A percentile compares a stretch with the other conserved stretches of the same genome.
Evolutionary conservation across 1,140 invertebrate genomes (phyloP).

Genomic region (Anoplolepis gracilipes): DNA sequence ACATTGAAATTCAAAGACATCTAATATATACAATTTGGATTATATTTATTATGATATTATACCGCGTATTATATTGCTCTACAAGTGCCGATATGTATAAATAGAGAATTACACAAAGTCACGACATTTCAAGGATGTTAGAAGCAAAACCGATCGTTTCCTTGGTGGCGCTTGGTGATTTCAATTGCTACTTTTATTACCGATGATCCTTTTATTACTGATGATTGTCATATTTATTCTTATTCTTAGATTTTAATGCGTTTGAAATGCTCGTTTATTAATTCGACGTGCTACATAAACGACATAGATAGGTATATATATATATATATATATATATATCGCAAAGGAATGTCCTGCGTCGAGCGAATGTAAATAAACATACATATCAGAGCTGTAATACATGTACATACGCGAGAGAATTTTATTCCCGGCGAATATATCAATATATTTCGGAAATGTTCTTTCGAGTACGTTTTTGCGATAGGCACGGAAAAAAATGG

Average conservation of each 20-base stretch:
- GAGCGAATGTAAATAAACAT: conserved; percentile 38
- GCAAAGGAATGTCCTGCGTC: conserved; percentile 25
- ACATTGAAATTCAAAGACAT: not conserved
- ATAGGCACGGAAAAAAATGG: not conserved
- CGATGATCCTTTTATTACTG: not conserved
- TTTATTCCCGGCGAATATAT: not conserved
- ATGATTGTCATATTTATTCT: not conserved
- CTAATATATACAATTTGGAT: not conserved
- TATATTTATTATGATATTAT: not conserved
- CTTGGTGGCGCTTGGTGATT: too few relatives aligned
- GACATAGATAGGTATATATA: too few relatives aligned
- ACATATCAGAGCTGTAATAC: not conserved
- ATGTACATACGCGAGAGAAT: not conserved
- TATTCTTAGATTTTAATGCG: not conserved
- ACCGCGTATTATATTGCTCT: not conserved
- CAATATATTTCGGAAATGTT: not conserved
- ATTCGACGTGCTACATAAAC: not conserved
- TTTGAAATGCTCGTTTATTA: conserved; percentile 18
- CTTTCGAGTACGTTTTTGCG: not conserved
- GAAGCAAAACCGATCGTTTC: not conserved
- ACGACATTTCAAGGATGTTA: not conserved
- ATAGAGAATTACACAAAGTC: not conserved
- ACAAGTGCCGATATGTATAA: not conserved
- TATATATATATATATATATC: too few relatives aligned
- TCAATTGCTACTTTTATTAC: not conserved